Base-by-base conservation (phyloP, 2,888 invertebrate genomes). In the Tupiocoris notatus region DNA sequence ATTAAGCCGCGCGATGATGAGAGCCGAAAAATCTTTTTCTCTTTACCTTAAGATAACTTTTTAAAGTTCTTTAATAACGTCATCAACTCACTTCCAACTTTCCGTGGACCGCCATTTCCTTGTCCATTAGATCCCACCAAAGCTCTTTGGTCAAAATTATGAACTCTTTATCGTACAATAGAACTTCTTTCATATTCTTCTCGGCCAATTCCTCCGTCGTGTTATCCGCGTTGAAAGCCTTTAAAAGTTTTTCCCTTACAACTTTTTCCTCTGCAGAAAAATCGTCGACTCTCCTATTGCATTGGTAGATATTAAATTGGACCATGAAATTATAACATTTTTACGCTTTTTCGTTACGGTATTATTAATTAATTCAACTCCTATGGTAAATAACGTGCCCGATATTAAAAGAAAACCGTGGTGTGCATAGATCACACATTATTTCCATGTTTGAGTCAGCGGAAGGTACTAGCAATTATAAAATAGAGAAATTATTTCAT, bases 121-220 rank as follows among this genome's bases (percentile, higher is more conserved):
- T 63, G 6, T 61, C 63, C 73, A 73, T 73, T 9, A 73, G 73
- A n/a, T 61, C 73, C 73, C 73, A 73, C 73, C 73, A 73, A 39
- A 73, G 22, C 39, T 73, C 58, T 21, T 73, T 73, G 21, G 63
- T 73, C 39, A 73, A 21, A 1, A 73, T 73, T 16, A 54, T 62
- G 62, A 73, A 73, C 63, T 73, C 73, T 21, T 73, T 73, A 39
- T 73, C 73, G 22, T 73, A 63, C 0, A 73, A 62, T 9, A 73
- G 56, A 7, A 73, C 63, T 73, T 73, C 73, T 39, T 73, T 73
- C 73, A 73, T 73, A 62, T 73, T 73, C 63, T 20, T 61, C 22
- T 73, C 73, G 18, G 63, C 73, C 21, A 21, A 62, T 16, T 73
- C 62, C 23, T 73, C 73, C 2, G 73, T 25, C 21, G 39, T 54